phyloP scores from a whole-genome alignment of 2,797 vertebrate species.

The Crossoptilon crossoptilon region DNA sequence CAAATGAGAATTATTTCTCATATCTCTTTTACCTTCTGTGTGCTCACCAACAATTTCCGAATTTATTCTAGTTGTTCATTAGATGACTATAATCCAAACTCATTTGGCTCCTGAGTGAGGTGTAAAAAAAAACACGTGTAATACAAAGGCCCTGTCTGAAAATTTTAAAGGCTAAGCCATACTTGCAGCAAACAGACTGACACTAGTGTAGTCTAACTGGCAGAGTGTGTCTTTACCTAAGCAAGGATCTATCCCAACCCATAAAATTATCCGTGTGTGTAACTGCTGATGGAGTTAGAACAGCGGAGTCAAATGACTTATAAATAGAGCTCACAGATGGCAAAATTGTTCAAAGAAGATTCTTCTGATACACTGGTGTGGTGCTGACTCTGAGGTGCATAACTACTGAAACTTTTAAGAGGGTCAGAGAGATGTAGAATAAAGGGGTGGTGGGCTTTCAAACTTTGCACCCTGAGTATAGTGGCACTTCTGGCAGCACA shows the following conservation, averaged over 20 bases:
- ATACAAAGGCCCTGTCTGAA: neutral
- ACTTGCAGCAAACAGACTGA: conserved; percentile 1
- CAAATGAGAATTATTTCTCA: neutral
- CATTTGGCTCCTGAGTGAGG: neutral
- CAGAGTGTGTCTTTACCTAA: neutral
- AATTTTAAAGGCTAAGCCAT: neutral
- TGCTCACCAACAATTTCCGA: neutral
- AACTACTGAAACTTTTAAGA: neutral
- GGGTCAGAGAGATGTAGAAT: neutral
- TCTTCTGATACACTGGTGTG: neutral
- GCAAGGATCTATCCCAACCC: conserved; percentile 19
- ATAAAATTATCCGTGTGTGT: conserved; percentile 45
- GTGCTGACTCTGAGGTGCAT: neutral
- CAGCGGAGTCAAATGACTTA: conserved; percentile 56
- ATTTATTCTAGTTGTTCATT: neutral
- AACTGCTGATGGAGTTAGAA: conserved; percentile 37
- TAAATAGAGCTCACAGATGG: conserved; percentile 52
- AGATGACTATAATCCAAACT: neutral
- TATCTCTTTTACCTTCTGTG: neutral
- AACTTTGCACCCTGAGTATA: neutral
- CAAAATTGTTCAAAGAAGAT: neutral
- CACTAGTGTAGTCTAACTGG: neutral
- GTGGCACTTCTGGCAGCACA: accelerated
- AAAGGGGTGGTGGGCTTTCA: neutral
- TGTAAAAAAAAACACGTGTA: neutral